Evolutionary conservation across 2,888 invertebrate species (phyloP), one percentile per base, ranked within the genome.

Genomic region (Belgica antarctica): DNA sequence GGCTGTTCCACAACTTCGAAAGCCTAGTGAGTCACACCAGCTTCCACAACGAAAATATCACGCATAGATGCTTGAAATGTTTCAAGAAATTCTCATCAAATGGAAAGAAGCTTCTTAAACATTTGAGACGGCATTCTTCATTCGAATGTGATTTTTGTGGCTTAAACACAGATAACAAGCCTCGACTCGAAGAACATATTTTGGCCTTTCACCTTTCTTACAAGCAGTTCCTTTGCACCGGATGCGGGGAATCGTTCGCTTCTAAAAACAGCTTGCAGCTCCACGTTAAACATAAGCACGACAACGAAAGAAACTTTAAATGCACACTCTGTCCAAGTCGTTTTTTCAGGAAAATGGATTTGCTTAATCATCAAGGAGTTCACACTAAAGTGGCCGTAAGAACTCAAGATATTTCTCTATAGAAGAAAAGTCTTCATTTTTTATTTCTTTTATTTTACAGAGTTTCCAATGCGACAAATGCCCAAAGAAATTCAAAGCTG

Each of bases 331-430:
- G 41, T n/a, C 8, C 41, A 4, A 41, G 15, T n/a, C 2, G n/a
- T 5, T 41, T 41, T 41, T 15, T 41, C 15, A 41, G n/a, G 12
- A 12, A 12, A 41, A 41, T 15, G 3, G 12, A 41, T 15, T 41
- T 41, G 41, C 41, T 12, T n/a, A 41, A 41, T n/a, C 41, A 41
- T 41, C 41, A 41, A n/a, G 15, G 41, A n/a, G 41, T 41, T 41
- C 41, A 41, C 15, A n/a, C 41, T 2, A 41, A 41, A 4, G 41
- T n/a, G 41, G 12, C 15, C 2, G 41, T 41, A 41, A 10, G 41
- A 41, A n/a, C n/a, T n/a, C n/a, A n/a, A n/a, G n/a, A n/a, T n/a
- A n/a, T n/a, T n/a, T n/a, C n/a, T n/a, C n/a, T n/a, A n/a, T n/a
- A n/a, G n/a, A n/a, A 41, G 12, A 3, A 41, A 41, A 2, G 41